These are phyloP conservation scores for Drosophila sproati DNA, from an alignment of 1,140 invertebrate species.

Conservation along the genomic window DNA sequence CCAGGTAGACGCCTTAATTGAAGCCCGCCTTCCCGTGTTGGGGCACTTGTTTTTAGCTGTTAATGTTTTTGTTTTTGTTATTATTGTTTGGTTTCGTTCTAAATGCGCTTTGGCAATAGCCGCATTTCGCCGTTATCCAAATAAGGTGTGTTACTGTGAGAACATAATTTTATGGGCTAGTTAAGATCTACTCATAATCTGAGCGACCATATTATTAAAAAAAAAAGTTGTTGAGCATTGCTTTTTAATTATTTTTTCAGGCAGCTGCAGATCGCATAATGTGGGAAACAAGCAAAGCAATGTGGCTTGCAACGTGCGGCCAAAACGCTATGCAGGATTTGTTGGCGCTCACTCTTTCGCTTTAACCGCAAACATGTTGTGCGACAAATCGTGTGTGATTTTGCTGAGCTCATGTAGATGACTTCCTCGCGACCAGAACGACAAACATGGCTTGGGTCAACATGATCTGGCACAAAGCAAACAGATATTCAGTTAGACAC, in stretches of 20 bases:
- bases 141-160: slow-evolving; percentile 36
- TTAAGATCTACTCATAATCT: slow-evolving; percentile 14
- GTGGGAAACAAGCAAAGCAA: slow-evolving; percentile 27
- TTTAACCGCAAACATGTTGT: slow-evolving; percentile 10
- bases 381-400: slow-evolving; percentile 24
- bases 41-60: slow-evolving; percentile 22
- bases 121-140: slow-evolving; percentile 34
- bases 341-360: slow-evolving; percentile 1
- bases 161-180: slow-evolving; percentile 32
- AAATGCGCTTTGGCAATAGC: slow-evolving; percentile 2
- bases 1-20: slow-evolving; percentile 65
- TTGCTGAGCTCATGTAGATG: slow-evolving; percentile 43
- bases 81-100: slow-evolving; percentile 9
- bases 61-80: neutral
- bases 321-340: slow-evolving; percentile 38
- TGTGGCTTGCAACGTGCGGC: slow-evolving; percentile 22
- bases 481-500: slow-evolving; percentile 39
- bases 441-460: slow-evolving; percentile 6
- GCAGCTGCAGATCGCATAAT: slow-evolving; percentile 11
- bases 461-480: slow-evolving; percentile 39
- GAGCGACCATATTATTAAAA: slow-evolving; percentile 6
- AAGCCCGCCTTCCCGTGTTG: neutral
- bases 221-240: neutral
- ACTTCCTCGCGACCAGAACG: slow-evolving; percentile 23
- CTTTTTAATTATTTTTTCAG: slow-evolving; percentile 1